Evolutionary conservation across 1,140 invertebrate genomes (phyloP).

Genomic region (Trinorchestia longiramus): DNA sequence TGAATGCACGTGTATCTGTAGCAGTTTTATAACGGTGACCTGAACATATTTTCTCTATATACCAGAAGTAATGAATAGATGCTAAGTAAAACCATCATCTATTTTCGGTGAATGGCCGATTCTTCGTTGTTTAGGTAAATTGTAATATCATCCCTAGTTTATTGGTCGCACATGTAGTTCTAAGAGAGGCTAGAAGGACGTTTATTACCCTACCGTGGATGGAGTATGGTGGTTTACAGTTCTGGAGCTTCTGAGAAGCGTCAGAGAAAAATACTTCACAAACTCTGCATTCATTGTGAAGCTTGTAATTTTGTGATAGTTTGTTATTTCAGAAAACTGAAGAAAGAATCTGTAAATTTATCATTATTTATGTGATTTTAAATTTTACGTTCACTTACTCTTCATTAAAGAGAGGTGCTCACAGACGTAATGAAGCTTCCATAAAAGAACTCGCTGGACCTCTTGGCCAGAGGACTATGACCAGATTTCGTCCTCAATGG

Average conservation of each 20-base stretch:
- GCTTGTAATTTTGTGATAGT: background rate
- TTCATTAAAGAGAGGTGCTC: background rate
- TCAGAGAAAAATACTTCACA: background rate
- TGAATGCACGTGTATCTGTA: too few species aligned
- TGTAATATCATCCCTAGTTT: background rate
- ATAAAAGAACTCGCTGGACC: background rate
- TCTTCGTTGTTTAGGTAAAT: background rate
- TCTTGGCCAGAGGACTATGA: too few species aligned
- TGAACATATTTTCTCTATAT: background rate
- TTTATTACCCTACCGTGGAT: background rate
- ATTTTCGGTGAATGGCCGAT: background rate
- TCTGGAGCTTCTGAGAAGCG: background rate
- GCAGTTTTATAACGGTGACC: too few species aligned
- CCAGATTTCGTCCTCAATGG: too few species aligned
- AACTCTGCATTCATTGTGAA: background rate
- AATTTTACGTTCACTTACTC: background rate
- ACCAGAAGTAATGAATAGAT: background rate
- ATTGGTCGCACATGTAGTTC: background rate
- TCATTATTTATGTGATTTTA: background rate
- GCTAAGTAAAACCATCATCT: background rate
- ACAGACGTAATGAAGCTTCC: background rate
- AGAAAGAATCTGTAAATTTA: background rate
- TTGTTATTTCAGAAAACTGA: background rate
- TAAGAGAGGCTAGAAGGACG: background rate
- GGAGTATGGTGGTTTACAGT: background rate